Conservation (phyloP, 92 coral and sea anemone genomes). For the Siderastrea radians region DNA sequence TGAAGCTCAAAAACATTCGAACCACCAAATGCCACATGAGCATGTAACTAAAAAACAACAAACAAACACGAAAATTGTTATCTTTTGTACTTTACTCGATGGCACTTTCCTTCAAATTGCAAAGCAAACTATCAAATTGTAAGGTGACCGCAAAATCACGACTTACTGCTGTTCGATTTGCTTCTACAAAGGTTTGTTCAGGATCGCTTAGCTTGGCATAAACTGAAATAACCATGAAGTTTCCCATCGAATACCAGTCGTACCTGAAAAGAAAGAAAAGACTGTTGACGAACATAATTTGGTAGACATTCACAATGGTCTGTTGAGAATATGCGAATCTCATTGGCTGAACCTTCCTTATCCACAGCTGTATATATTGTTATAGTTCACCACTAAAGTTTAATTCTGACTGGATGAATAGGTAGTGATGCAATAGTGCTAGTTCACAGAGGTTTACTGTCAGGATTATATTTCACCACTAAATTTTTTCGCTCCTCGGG, state of each 20-base stretch:
- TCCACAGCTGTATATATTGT: too few species aligned
- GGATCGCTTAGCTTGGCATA: constrained; percentile 93
- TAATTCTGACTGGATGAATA: too few species aligned
- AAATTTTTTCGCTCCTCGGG: too few species aligned
- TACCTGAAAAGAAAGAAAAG: constrained; percentile 56
- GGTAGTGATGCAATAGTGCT: too few species aligned
- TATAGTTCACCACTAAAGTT: too few species aligned
- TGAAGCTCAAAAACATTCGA: constrained; percentile 88
- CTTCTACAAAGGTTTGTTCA: constrained; percentile 83
- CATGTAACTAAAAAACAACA: constrained; percentile 67
- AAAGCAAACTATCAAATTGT: neutral
- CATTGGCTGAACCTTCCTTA: too few species aligned
- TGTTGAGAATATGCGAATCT: too few species aligned
- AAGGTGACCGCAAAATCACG: neutral
- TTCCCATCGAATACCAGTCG: constrained; percentile 97
- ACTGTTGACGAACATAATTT: too few species aligned
- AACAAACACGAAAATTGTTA: neutral
- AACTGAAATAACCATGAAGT: constrained; percentile 83
- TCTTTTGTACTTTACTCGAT: neutral
- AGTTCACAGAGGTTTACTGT: too few species aligned
- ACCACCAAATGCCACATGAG: constrained; percentile 87
- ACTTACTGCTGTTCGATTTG: constrained; percentile 89
- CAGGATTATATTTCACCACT: too few species aligned
- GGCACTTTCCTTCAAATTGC: neutral
- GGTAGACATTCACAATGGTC: too few species aligned